A percentile compares a stretch with the other conserved stretches of the same genome.
phyloP scores from a whole-genome alignment of 2,113 vertebrate genomes.

The Rhabdornis inornatus region DNA sequence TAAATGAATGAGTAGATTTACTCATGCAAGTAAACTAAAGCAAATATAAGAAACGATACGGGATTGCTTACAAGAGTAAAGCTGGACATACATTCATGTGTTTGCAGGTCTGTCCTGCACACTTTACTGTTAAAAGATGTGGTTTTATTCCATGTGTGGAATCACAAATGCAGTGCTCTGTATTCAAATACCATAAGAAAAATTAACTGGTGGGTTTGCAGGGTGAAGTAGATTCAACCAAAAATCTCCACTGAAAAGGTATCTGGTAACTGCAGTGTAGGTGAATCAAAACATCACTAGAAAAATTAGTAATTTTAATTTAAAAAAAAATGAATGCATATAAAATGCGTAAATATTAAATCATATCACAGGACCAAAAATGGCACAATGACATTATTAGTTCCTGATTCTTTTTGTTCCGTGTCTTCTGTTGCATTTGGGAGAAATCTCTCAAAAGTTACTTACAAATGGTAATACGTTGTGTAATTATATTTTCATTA shows the following conservation, averaged over 20 bases:
- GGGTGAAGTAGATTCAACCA: background rate
- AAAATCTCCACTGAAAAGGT: background rate
- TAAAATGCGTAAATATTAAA: background rate
- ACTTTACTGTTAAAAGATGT: background rate
- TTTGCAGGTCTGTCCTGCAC: background rate
- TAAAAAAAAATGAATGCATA: background rate
- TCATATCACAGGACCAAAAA: background rate
- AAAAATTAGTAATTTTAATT: background rate
- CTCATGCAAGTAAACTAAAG: background rate
- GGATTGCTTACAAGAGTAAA: background rate
- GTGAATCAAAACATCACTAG: background rate
- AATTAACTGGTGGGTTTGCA: background rate
- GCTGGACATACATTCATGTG: background rate
- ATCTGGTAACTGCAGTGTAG: background rate
- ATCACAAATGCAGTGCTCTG: background rate
- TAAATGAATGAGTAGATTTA: background rate
- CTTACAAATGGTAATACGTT: background rate
- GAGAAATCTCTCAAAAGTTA: background rate
- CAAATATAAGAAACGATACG: rapidly evolving
- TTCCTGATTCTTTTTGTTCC: background rate
- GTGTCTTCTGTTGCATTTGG: background rate
- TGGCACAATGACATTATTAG: background rate
- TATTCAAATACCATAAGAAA: background rate
- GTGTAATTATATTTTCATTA: background rate
- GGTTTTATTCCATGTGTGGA: background rate